phyloP scores from a whole-genome alignment of 2,888 invertebrate species.

The Drosophila planitibia region DNA sequence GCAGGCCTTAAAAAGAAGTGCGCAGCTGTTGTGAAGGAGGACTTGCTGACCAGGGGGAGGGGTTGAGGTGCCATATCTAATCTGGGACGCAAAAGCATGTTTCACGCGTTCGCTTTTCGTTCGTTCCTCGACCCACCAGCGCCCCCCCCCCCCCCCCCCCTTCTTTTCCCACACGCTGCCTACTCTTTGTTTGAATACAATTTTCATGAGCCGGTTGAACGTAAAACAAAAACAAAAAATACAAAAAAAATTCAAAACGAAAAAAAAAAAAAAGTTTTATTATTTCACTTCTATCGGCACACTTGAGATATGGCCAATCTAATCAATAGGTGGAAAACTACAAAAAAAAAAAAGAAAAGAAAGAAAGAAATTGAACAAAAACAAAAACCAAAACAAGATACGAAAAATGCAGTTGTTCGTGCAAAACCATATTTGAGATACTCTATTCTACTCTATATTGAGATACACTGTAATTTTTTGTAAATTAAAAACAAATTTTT shows the following conservation, averaged over 20 bases:
- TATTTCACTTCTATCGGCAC: slow-evolving; percentile 10
- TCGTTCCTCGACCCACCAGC: not conserved
- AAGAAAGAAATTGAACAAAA: not conserved
- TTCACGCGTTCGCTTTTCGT: slow-evolving; percentile 15
- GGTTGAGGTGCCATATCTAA: slow-evolving; percentile 48
- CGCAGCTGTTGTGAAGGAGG: slow-evolving; percentile 42
- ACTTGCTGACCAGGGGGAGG: not conserved
- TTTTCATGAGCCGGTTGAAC: slow-evolving; percentile 1
- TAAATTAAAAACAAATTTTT: not conserved
- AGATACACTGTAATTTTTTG: not conserved
- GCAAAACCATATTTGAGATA: not conserved
- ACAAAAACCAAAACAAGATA: not conserved
- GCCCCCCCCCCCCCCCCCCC: too few relatives aligned
- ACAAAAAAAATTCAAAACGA: not conserved
- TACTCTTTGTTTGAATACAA: slow-evolving; percentile 3
- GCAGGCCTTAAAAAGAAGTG: slow-evolving; percentile 32
- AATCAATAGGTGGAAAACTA: slow-evolving; percentile 24
- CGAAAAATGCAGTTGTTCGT: not conserved
- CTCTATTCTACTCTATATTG: too few relatives aligned
- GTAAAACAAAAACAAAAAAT: slow-evolving; percentile 7
- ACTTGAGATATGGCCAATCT: slow-evolving; percentile 33
- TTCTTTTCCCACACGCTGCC: not conserved
- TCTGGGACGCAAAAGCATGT: slow-evolving; percentile 59
- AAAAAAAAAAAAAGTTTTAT: not conserved
- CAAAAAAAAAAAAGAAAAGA: not conserved